A percentile compares a stretch with the other conserved stretches of the same genome.
These are phyloP conservation scores for Cheilosia soror DNA, from an alignment of 2,888 invertebrate genomes.

Conservation along the genomic window DNA sequence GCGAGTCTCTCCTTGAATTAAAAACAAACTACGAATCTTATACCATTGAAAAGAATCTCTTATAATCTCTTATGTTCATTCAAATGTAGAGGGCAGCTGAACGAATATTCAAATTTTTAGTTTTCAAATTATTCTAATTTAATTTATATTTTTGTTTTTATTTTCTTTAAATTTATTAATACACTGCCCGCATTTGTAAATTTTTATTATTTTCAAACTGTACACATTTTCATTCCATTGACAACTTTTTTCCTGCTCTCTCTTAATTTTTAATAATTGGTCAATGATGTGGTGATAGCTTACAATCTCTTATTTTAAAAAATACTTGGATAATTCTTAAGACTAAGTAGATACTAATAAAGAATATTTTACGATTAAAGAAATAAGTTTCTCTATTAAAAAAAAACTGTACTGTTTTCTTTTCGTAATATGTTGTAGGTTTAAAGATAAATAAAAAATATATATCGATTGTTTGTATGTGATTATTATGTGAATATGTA, in stretches of 20 bases:
- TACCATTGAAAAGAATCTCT: too few relatives aligned
- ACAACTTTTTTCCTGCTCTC: neutral
- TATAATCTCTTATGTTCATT: too few relatives aligned
- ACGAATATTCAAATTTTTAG: too few relatives aligned
- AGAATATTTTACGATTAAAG: neutral
- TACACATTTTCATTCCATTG: slow-evolving; percentile 27
- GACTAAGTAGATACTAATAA: neutral
- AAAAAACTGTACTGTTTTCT: slow-evolving; percentile 2
- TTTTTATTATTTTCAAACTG: neutral
- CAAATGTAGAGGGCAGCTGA: too few relatives aligned
- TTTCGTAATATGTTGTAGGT: neutral
- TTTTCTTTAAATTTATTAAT: neutral
- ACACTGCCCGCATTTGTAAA: slow-evolving; percentile 17
- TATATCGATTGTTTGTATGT: slow-evolving; percentile 38
- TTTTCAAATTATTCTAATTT: too few relatives aligned
- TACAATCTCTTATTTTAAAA: neutral
- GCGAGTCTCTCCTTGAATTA: too few relatives aligned
- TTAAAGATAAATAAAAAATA: neutral
- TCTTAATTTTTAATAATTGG: slow-evolving; percentile 3
- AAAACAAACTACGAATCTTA: too few relatives aligned
- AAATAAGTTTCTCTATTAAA: slow-evolving; percentile 4
- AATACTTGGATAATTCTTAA: too few relatives aligned
- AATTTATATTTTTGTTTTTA: too few relatives aligned
- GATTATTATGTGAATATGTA: slow-evolving; percentile 17
- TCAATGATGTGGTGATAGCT: slow-evolving; percentile 6